Base-by-base conservation (phyloP, 2,888 invertebrate species). In the Electrophaes corylata region DNA sequence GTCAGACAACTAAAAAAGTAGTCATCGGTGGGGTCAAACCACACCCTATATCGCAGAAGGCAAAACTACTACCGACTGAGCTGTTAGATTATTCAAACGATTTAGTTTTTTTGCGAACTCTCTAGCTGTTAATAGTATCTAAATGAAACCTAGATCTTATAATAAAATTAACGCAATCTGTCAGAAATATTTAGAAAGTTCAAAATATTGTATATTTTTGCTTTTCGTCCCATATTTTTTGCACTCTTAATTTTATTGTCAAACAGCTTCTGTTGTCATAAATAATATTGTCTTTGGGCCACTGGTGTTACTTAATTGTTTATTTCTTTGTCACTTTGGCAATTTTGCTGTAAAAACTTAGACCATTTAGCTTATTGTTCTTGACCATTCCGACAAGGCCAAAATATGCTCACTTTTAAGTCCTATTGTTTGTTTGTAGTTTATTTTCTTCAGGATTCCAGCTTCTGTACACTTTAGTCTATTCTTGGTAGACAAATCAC, bases 281-380 rank as follows among this genome's bases (percentile, higher is more conserved):
- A 87, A 88, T 79, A 80, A 79, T 83, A 83, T 80, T 79, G 79
- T 79, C 72, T 78, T 71, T 73, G 64, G 68, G 88, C 90, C 88
- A 90, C 91, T 81, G 86, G 90, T 90, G 81, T 91, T 91, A 88
- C 75, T 64, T 62, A 66, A 78, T 86, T 87, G 85, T 86, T 75
- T 73, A 62, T 66, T 44, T 54, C 75, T 74, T 81, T 83, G 81
- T 83, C 53, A 64, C 69, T 76, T 84, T 85, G 72, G 82, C 83
- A 81, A 83, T 72, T 64, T 70, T 65, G 23, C 49, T 60, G 62
- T 71, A 82, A 82, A 81, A 84, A 82, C 73, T 71, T 80, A 79
- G 75, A 76, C 82, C 79, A 81, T 84, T 81, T 72, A 62, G 57
- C 58, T 59, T 46, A 72, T 81, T 81, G 78, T 80, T 69, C 57